phyloP scores from a whole-genome alignment of 2,888 invertebrate species.

The Caradrina kadenii region DNA sequence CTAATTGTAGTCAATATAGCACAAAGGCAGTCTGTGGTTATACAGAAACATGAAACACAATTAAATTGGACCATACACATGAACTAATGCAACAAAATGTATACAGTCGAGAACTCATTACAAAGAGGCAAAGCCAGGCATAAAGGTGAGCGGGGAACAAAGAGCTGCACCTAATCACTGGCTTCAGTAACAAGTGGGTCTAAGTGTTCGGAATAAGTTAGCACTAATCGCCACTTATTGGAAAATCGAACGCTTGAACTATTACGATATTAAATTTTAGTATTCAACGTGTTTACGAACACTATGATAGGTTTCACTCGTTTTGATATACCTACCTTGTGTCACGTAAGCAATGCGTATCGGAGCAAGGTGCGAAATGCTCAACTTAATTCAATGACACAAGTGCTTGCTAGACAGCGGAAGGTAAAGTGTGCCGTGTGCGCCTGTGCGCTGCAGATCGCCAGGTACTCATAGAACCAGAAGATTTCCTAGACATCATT shows the following conservation, averaged over 20 bases:
- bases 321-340: conserved; percentile 21
- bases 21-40: conserved; percentile 20
- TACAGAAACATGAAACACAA: conserved; percentile 3
- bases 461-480: conserved; percentile 47
- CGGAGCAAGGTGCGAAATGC: conserved; percentile 31
- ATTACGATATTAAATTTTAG: conserved; percentile 57
- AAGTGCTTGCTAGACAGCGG: conserved; percentile 21
- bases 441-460: conserved; percentile 33
- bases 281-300: conserved; percentile 38
- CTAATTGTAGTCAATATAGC: conserved; percentile 40
- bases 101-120: conserved; percentile 51
- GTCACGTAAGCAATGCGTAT: conserved; percentile 25
- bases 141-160: conserved; percentile 60
- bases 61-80: conserved; percentile 24
- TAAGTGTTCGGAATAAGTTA: conserved; percentile 62
- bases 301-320: conserved; percentile 35
- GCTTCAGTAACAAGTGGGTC: conserved; percentile 56
- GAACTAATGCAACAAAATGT: conserved; percentile 26
- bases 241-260: conserved; percentile 59
- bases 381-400: conserved; percentile 40
- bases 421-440: conserved; percentile 51
- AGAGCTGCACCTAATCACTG: conserved; percentile 58
- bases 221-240: conserved; percentile 67
- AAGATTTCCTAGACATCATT: conserved; percentile 50
- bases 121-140: conserved; percentile 40